A percentile compares a stretch with the other conserved stretches of the same genome.
These are phyloP conservation scores for Druceiella hillmani DNA, from an alignment of 2,888 invertebrate genomes.

Conservation along the genomic window DNA sequence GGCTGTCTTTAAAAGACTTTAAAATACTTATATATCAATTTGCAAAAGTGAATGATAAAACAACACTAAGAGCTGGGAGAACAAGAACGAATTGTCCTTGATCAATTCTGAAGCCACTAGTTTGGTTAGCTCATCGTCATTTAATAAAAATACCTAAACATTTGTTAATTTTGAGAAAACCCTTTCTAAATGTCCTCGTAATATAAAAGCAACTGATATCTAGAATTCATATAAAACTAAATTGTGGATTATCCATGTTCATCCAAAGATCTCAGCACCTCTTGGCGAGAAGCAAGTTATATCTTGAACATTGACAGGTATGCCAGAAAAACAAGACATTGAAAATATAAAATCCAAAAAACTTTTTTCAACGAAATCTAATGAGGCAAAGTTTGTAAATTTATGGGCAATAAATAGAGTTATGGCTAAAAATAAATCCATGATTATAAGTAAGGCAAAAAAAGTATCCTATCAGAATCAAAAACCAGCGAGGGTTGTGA, in stretches of 20 bases:
- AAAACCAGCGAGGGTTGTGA: slow-evolving; percentile 9
- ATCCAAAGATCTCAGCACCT: slow-evolving; percentile 26
- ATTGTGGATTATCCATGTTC: slow-evolving; percentile 25
- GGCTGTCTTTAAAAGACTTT: no score
- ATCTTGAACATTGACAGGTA: slow-evolving; percentile 19
- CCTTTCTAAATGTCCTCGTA: slow-evolving; percentile 16
- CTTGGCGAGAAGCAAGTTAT: slow-evolving; percentile 27
- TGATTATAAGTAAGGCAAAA: slow-evolving; percentile 2
- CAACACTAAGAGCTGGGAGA: slow-evolving; percentile 22
- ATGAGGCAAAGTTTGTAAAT: slow-evolving; percentile 4
- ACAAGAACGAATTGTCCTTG: no score
- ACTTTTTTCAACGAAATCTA: slow-evolving; percentile 4
- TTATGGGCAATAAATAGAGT: no score
- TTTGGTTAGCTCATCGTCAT: slow-evolving; percentile 24
- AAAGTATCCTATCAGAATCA: slow-evolving; percentile 11
- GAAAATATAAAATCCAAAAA: slow-evolving; percentile 9
- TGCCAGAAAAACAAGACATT: slow-evolving; percentile 17
- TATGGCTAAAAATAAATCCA: no score
- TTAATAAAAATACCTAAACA: slow-evolving; percentile 22
- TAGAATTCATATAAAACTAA: slow-evolving; percentile 28
- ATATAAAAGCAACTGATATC: slow-evolving; percentile 21
- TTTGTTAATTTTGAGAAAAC: slow-evolving; percentile 25
- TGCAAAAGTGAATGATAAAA: slow-evolving; percentile 22
- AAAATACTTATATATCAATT: no score
- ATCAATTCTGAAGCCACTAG: slow-evolving; percentile 25